Evolutionary conservation across 2,888 invertebrate genomes (phyloP).

Genomic region (Cephonodes hylas): DNA sequence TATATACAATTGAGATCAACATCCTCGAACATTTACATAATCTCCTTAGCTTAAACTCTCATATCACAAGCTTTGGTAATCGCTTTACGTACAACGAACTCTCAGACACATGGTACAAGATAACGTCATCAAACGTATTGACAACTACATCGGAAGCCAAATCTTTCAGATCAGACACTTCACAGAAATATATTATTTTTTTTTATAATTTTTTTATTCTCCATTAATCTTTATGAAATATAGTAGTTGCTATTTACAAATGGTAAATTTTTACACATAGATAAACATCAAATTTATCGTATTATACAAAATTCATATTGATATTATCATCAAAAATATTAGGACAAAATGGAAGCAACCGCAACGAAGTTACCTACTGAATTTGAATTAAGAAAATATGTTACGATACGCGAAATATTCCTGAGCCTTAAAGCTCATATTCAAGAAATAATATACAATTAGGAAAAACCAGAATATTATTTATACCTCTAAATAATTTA

Average conservation of each 20-base stretch:
- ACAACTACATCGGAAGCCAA: background rate
- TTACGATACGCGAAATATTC: too few relatives aligned
- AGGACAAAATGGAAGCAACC: background rate
- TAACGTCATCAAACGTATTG: background rate
- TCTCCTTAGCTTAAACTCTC: conserved; percentile 15
- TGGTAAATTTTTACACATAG: background rate
- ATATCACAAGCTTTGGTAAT: conserved; percentile 20
- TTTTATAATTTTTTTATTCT: too few relatives aligned
- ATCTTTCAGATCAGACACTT: background rate
- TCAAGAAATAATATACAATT: too few relatives aligned
- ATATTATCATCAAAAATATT: background rate
- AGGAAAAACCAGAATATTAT: too few relatives aligned
- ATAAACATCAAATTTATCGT: background rate
- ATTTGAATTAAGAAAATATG: too few relatives aligned
- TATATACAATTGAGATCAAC: conserved; percentile 16
- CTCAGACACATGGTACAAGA: background rate
- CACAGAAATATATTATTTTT: background rate
- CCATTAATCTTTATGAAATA: too few relatives aligned
- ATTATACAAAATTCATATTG: background rate
- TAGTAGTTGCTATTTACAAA: too few relatives aligned
- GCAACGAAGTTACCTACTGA: too few relatives aligned
- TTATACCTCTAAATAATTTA: too few relatives aligned
- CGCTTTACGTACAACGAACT: background rate
- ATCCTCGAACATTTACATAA: conserved; percentile 9
- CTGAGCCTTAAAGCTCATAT: too few relatives aligned